These are phyloP conservation scores for Siniperca chuatsi DNA, from an alignment of 2,113 vertebrate species.

Conservation along the genomic window DNA sequence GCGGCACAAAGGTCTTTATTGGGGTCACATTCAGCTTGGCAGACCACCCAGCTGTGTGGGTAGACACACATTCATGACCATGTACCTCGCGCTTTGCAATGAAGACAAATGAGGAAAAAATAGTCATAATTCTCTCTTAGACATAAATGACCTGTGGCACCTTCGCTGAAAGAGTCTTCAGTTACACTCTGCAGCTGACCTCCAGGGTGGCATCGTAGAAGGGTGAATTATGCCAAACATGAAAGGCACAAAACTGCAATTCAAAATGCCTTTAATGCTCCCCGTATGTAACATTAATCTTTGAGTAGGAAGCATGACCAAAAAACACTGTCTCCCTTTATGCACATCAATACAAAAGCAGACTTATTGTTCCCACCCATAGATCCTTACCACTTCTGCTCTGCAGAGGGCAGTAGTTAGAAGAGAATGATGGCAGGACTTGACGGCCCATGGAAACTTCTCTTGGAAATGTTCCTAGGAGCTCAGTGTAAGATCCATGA, in stretches of 20 bases:
- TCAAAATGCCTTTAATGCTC: constrained; percentile 19
- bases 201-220: constrained; percentile 41
- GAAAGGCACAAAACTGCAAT: constrained; percentile 49
- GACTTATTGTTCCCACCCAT: constrained; percentile 18
- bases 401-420: constrained; percentile 75
- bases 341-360: constrained; percentile 35
- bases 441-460: background rate
- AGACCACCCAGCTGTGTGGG: constrained; percentile 81
- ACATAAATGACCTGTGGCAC: constrained; percentile 63
- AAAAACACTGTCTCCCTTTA: constrained; percentile 54
- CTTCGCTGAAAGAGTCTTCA: constrained; percentile 64
- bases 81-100: constrained; percentile 34
- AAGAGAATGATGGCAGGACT: constrained; percentile 33
- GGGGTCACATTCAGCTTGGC: constrained; percentile 68
- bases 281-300: constrained; percentile 30
- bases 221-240: constrained; percentile 56
- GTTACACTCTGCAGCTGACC: constrained; percentile 45
- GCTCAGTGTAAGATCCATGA: background rate
- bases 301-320: constrained; percentile 41
- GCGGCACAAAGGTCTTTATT: constrained; percentile 66
- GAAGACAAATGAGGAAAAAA: constrained; percentile 70
- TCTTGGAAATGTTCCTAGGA: constrained; percentile 15
- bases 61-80: constrained; percentile 60
- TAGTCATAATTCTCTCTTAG: constrained; percentile 70
- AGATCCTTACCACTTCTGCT: background rate